Conservation (phyloP, 2,888 invertebrate genomes). For the Gymnoscelis rufifasciata region DNA sequence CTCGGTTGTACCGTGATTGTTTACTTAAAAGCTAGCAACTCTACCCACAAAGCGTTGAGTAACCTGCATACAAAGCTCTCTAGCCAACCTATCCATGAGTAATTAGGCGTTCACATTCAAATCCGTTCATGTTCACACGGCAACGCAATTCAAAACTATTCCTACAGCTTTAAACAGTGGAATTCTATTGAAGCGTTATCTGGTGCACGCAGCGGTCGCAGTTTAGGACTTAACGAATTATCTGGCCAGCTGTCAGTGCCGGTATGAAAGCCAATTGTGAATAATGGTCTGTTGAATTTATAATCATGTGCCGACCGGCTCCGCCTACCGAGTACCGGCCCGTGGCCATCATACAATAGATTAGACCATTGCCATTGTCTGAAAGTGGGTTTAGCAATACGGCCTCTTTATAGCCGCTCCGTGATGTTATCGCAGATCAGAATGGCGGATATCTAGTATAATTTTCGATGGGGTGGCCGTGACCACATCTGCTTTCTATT, state of each 20-base stretch:
- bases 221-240: constrained; percentile 72
- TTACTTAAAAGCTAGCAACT: not conserved
- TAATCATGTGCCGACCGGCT: constrained; percentile 31
- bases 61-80: not conserved
- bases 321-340: constrained; percentile 20
- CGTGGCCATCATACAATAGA: constrained; percentile 28
- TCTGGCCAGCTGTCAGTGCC: constrained; percentile 59
- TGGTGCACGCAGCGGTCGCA: constrained; percentile 62
- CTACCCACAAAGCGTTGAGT: too few species aligned
- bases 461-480: not conserved
- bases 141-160: constrained; percentile 18
- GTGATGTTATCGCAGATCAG: constrained; percentile 8
- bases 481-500: not conserved
- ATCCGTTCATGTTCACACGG: not conserved
- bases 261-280: constrained; percentile 67
- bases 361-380: constrained; percentile 27
- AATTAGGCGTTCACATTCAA: constrained; percentile 1
- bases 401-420: constrained; percentile 24
- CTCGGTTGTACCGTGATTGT: too few species aligned
- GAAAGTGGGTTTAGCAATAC: constrained; percentile 28
- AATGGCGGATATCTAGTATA: constrained; percentile 15
- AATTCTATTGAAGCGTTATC: constrained; percentile 65
- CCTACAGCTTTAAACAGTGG: constrained; percentile 43
- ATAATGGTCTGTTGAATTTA: constrained; percentile 48
- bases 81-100: not conserved